Evolutionary conservation across 2,113 vertebrate species (phyloP).

Genomic region (Tachysurus vachellii): DNA sequence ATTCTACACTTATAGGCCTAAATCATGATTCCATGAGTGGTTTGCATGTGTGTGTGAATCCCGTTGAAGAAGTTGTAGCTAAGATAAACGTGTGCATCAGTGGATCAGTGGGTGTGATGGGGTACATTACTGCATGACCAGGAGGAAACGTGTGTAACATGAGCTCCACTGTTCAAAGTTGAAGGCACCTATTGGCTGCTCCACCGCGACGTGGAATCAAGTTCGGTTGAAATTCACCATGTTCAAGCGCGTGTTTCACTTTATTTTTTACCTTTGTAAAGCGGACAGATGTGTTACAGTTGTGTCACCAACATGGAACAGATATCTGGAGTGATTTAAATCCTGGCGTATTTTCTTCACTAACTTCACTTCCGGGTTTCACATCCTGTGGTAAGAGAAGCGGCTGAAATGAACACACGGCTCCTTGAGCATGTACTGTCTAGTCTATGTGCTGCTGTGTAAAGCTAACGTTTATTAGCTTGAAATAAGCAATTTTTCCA

Average conservation of each 20-base stretch:
- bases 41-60: neutral
- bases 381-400: conserved; percentile 42
- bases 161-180: neutral
- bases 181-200: conserved; percentile 24
- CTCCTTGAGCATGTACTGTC: too few relatives aligned
- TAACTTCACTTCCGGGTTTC: conserved; percentile 39
- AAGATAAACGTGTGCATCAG: too few relatives aligned
- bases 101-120: neutral
- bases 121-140: neutral
- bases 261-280: neutral
- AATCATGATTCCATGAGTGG: too few relatives aligned
- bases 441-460: neutral
- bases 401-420: neutral
- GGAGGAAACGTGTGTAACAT: neutral
- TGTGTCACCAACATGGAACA: neutral
- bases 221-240: conserved; percentile 47
- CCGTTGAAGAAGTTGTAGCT: too few relatives aligned
- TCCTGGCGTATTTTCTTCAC: neutral
- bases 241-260: neutral
- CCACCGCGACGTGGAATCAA: conserved; percentile 15
- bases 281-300: conserved; percentile 30
- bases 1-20: too few relatives aligned
- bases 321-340: neutral
- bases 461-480: neutral
- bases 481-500: neutral